Evolutionary conservation across 2,888 invertebrate genomes (phyloP).

Genomic region (Barypeithes pellucidus): DNA sequence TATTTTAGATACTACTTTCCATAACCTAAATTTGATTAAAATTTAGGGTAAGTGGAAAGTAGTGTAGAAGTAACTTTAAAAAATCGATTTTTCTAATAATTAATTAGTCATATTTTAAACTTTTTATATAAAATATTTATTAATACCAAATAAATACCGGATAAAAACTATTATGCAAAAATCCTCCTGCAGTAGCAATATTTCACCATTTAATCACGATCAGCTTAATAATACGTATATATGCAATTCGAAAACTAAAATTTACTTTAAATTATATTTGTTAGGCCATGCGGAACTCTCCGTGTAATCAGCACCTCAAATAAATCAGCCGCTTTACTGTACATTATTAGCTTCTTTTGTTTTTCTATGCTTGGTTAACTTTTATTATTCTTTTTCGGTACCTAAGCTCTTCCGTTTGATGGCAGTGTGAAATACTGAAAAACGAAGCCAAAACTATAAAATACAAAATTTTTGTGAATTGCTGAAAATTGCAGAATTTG

Average conservation of each 20-base stretch:
- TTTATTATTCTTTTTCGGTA: constrained; percentile 49
- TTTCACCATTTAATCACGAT: constrained; percentile 41
- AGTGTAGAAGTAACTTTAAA: too few species aligned
- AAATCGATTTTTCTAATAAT: too few species aligned
- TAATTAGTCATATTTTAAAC: too few species aligned
- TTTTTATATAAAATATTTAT: background rate
- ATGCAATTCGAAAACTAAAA: constrained; percentile 54
- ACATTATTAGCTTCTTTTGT: constrained; percentile 53
- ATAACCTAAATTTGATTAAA: too few species aligned
- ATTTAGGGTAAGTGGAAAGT: too few species aligned
- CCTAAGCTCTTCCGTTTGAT: constrained; percentile 39
- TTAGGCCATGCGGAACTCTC: constrained; percentile 57
- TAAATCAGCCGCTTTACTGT: constrained; percentile 59
- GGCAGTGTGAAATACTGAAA: constrained; percentile 14
- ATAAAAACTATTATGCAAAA: constrained; percentile 24
- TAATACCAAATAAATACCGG: background rate
- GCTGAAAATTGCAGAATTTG: too few species aligned
- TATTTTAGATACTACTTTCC: too few species aligned
- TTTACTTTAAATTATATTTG: constrained; percentile 59
- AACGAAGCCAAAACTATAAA: constrained; percentile 4
- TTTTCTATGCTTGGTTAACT: constrained; percentile 51
- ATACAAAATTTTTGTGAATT: background rate
- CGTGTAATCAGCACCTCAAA: constrained; percentile 58
- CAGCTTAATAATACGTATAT: constrained; percentile 40
- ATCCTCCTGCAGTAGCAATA: constrained; percentile 35